Base-by-base conservation (phyloP, 2,113 vertebrate species). In the Scophthalmus maximus region DNA sequence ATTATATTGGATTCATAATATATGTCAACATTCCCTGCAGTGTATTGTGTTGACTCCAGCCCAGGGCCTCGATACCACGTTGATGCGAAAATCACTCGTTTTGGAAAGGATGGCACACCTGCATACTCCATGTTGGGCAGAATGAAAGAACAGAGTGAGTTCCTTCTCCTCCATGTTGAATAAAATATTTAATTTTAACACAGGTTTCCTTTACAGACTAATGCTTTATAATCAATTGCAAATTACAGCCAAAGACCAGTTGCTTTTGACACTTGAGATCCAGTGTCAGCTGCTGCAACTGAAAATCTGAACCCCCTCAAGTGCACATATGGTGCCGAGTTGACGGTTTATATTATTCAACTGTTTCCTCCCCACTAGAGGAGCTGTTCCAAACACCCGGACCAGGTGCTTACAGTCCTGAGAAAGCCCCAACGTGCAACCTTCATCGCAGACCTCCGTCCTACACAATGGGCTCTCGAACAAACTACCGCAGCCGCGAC, bases 21-120 rank as follows among this genome's bases (percentile, higher is more conserved):
- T 3, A 52, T 29, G 4, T 61, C 29, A 1, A 18, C 7, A 69
- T 53, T 73, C 3, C 4, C 34, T 81, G 15, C 89, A 97, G 95
- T 91, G 55, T 88, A 93, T 11, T 76, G 52, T n/a, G 89, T 89
- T 17, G 92, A 95, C 57, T 73, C 87, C 60, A 96, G 95, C 81
- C 96, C 95, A 0, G 95, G 95, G 4, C 96, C 96, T 5, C 77
- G 79, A 53, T 96, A 97, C 75, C 92, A 93, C 8, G 73, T 96
- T 73, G 92, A 95, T 60, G 93, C 94, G 0, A 95, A 92, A 40
- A 79, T 95, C 23, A 96, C 95, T 9, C 94, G 95, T 23, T 96
- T 95, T 57, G 95, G 95, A 56, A 92, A 88, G 7, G 92, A 90
- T 44, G 93, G 92, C 20, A 91, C 92, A 1, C 95, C 95, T 15